A percentile compares a stretch with the other conserved stretches of the same genome.
Conservation (phyloP, 2,888 invertebrate species). For the Tenthredo scrophulariae region DNA sequence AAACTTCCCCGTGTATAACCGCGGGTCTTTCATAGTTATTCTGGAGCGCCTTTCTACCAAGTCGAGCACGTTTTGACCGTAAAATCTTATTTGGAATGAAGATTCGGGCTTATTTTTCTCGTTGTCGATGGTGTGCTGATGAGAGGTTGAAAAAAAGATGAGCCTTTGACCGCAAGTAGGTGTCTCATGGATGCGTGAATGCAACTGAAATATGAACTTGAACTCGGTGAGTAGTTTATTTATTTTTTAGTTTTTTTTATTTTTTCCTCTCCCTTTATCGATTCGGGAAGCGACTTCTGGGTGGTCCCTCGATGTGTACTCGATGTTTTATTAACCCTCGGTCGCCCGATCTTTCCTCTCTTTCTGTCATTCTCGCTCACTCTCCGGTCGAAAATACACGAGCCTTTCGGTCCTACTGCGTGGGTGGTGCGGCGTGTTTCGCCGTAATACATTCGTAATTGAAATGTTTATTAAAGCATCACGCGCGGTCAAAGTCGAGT, state of each 20-base stretch:
- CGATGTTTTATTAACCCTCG: constrained; percentile 57
- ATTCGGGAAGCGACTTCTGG: constrained; percentile 72
- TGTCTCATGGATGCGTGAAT: constrained; percentile 38
- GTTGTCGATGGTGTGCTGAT: background rate
- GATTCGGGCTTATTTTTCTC: background rate
- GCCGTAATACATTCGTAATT: constrained; percentile 71
- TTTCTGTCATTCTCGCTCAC: constrained; percentile 51
- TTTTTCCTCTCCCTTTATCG: constrained; percentile 63
- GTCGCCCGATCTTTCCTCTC: constrained; percentile 62
- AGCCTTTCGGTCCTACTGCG: constrained; percentile 65
- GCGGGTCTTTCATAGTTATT: constrained; percentile 9
- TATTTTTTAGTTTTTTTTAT: background rate
- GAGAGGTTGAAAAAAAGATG: constrained; percentile 60
- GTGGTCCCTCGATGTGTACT: constrained; percentile 68
- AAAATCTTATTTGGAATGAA: constrained; percentile 44
- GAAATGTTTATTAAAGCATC: constrained; percentile 69
- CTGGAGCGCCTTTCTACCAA: background rate
- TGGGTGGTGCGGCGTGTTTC: constrained; percentile 72
- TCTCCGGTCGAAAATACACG: constrained; percentile 72
- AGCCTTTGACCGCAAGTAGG: constrained; percentile 56
- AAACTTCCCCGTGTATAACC: constrained; percentile 26
- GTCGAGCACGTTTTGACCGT: constrained; percentile 33
- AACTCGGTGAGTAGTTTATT: constrained; percentile 35
- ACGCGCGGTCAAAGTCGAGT: constrained; percentile 51
- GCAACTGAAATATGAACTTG: background rate